Evolutionary conservation across 2,797 vertebrate species (phyloP).

Genomic region (Melanotaenia boesemani): DNA sequence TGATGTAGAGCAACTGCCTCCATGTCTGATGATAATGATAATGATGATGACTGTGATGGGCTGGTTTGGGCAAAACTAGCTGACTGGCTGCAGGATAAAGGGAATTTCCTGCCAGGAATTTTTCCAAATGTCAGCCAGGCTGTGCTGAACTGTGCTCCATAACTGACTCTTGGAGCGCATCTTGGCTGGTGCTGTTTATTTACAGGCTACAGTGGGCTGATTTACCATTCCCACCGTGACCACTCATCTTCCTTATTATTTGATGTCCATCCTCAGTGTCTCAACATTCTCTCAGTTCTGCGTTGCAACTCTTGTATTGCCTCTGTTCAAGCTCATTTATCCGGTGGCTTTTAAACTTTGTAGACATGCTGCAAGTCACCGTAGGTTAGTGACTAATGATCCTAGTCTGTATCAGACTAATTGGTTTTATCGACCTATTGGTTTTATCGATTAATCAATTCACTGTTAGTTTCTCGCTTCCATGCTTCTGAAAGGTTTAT

Average conservation of each 20-base stretch:
- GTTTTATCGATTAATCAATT: conserved; percentile 3
- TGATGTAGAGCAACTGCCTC: conserved; percentile 57
- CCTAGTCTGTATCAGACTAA: neutral
- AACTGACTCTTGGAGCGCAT: conserved; percentile 56
- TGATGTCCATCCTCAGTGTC: conserved; percentile 10
- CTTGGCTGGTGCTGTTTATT: conserved; percentile 52
- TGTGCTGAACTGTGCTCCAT: conserved; percentile 47
- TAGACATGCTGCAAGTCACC: neutral
- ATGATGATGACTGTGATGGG: conserved; percentile 68
- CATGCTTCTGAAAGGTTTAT: neutral
- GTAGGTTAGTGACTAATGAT: neutral
- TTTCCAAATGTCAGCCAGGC: conserved; percentile 68
- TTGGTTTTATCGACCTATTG: neutral
- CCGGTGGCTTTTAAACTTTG: conserved; percentile 12
- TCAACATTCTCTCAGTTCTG: conserved; percentile 16
- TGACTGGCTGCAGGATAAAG: conserved; percentile 61
- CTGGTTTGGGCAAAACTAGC: conserved; percentile 54
- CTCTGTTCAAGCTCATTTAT: conserved; percentile 4
- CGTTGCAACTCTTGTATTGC: conserved; percentile 8
- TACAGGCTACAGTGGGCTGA: conserved; percentile 38
- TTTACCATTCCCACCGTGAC: conserved; percentile 23
- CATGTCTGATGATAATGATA: conserved; percentile 67
- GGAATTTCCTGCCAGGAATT: conserved; percentile 73
- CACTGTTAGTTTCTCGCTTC: neutral
- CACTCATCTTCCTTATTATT: conserved; percentile 33